Evolutionary conservation across 2,797 vertebrate species (phyloP).

Genomic region (Oryzias sinensis): DNA sequence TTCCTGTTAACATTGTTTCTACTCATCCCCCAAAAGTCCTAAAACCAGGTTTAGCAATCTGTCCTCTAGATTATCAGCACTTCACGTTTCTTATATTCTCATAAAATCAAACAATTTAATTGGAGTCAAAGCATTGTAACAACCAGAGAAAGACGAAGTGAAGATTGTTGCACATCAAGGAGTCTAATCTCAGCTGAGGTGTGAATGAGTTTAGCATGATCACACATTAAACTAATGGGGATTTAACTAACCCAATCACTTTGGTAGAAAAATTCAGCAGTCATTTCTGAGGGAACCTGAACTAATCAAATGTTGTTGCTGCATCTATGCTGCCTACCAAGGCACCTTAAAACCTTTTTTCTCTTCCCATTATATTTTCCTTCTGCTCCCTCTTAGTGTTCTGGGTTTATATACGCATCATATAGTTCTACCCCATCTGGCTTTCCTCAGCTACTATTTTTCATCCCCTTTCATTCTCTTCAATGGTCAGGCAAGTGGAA

Average conservation of each 20-base stretch:
- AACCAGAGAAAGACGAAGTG: conserved; percentile 26
- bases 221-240: conserved; percentile 23
- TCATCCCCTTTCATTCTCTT: not conserved
- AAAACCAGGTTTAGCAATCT: not conserved
- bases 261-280: conserved; percentile 18
- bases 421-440: conserved; percentile 3
- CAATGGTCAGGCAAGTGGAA: not conserved
- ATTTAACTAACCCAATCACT: conserved; percentile 6
- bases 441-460: not conserved
- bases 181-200: conserved; percentile 35
- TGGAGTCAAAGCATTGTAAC: conserved; percentile 27
- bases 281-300: too few species aligned
- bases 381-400: conserved; percentile 14
- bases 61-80: conserved; percentile 40
- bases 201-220: conserved; percentile 45
- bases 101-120: not conserved
- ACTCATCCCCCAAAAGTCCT: too few species aligned
- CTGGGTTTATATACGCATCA: conserved; percentile 18
- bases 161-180: conserved; percentile 27
- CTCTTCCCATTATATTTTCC: conserved; percentile 1
- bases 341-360: conserved; percentile 12
- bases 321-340: conserved; percentile 10
- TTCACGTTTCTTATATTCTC: conserved; percentile 45
- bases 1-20: not conserved
- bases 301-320: conserved; percentile 2